phyloP scores from a whole-genome alignment of 2,797 vertebrate genomes.

The Enteromius argenteus region DNA sequence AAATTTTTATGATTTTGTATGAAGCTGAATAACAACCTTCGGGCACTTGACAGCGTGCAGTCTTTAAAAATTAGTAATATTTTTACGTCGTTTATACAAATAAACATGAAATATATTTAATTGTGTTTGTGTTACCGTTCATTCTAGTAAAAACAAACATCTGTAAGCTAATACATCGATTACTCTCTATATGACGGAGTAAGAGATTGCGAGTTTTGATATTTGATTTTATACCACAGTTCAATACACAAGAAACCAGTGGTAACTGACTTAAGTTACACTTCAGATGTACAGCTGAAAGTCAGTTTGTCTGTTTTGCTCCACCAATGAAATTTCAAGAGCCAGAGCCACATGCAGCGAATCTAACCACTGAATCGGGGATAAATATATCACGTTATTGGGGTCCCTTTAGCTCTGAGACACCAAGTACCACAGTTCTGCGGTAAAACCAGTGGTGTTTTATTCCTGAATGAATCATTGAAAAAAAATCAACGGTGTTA shows the following conservation, averaged over 20 bases:
- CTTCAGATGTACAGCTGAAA: neutral
- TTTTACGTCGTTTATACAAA: slow-evolving; percentile 18
- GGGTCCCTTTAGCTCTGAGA: no score
- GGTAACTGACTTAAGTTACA: neutral
- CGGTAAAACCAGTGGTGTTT: neutral
- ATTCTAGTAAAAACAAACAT: neutral
- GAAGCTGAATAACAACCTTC: neutral
- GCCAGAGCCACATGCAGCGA: neutral
- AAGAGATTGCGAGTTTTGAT: neutral
- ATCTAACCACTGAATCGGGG: neutral
- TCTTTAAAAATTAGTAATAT: slow-evolving; percentile 3
- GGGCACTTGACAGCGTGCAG: neutral
- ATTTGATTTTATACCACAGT: neutral
- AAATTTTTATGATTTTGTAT: neutral
- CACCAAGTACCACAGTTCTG: no score
- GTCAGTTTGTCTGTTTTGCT: neutral
- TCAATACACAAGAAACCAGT: neutral
- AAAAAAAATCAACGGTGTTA: neutral
- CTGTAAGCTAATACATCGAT: neutral
- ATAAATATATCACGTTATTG: no score
- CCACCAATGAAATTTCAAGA: neutral
- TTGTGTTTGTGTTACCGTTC: neutral
- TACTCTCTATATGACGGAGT: neutral
- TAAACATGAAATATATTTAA: neutral
- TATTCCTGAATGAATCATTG: neutral